phyloP scores from a whole-genome alignment of 2,113 vertebrate species.

The Ancistrus triradiatus region DNA sequence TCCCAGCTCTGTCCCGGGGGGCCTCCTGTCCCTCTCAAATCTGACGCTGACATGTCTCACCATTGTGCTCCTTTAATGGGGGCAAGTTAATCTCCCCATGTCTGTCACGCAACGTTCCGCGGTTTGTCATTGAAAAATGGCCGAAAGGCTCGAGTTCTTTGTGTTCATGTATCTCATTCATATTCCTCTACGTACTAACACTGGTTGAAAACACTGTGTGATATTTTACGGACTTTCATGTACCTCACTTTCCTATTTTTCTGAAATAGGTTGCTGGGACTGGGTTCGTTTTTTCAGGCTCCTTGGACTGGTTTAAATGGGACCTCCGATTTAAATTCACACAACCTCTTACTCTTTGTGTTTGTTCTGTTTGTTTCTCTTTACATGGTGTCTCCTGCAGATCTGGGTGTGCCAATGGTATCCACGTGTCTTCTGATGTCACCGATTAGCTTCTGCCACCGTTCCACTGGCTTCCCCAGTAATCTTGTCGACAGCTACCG shows the following conservation, averaged over 20 bases:
- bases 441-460: slow-evolving; percentile 81
- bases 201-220: neutral
- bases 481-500: slow-evolving; percentile 78
- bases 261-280: neutral
- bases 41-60: slow-evolving; percentile 60
- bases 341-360: neutral
- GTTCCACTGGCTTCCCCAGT: slow-evolving; percentile 81
- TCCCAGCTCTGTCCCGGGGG: slow-evolving; percentile 49
- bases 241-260: neutral
- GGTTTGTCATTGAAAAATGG: slow-evolving; percentile 45
- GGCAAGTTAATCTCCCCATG: slow-evolving; percentile 65
- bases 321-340: neutral
- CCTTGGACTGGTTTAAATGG: neutral
- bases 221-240: slow-evolving; percentile 1
- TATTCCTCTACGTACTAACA: neutral
- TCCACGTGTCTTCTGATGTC: slow-evolving; percentile 88
- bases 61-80: slow-evolving; percentile 64
- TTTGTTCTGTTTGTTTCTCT: slow-evolving; percentile 25
- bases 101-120: slow-evolving; percentile 62
- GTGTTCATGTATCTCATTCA: slow-evolving; percentile 46
- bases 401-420: slow-evolving; percentile 79
- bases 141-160: slow-evolving; percentile 42
- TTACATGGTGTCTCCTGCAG: slow-evolving; percentile 46
- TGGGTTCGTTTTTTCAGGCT: neutral
- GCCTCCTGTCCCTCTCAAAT: slow-evolving; percentile 58